phyloP scores from a whole-genome alignment of 2,888 invertebrate genomes.

The Oscheius sp. region DNA sequence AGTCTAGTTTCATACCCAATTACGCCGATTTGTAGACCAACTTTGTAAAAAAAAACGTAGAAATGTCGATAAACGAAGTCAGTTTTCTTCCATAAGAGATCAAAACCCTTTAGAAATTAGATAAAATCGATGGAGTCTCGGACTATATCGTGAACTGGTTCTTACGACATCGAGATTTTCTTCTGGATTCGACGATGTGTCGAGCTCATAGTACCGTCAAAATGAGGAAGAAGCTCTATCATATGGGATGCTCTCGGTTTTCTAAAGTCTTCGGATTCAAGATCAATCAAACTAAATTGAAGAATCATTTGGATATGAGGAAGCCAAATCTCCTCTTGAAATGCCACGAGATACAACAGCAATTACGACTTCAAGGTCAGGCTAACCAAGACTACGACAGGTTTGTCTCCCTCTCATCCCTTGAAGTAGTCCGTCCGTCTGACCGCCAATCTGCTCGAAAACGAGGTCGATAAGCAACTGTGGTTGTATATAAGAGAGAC shows the following conservation, averaged over 20 bases:
- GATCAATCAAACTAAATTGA: background rate
- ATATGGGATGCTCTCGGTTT: background rate
- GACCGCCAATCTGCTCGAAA: background rate
- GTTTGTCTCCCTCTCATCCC: background rate
- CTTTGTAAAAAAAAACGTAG: no score
- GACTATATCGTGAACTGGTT: background rate
- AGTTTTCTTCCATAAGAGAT: background rate
- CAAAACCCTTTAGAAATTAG: background rate
- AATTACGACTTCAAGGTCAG: no score
- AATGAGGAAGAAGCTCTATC: background rate
- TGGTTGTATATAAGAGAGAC: background rate
- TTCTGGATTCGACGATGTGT: background rate
- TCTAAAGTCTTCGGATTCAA: background rate
- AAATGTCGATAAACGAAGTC: background rate
- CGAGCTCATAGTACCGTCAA: background rate
- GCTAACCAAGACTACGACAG: background rate
- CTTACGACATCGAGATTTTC: background rate
- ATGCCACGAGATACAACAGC: background rate
- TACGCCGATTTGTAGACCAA: no score
- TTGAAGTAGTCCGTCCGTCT: background rate
- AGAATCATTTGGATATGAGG: constrained; percentile 14
- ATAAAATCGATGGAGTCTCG: background rate
- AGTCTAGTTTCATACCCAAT: no score
- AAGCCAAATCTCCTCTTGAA: background rate
- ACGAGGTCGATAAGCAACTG: background rate